Base-by-base conservation (phyloP, 2,888 invertebrate species). In the Epirrhoe alternata region DNA sequence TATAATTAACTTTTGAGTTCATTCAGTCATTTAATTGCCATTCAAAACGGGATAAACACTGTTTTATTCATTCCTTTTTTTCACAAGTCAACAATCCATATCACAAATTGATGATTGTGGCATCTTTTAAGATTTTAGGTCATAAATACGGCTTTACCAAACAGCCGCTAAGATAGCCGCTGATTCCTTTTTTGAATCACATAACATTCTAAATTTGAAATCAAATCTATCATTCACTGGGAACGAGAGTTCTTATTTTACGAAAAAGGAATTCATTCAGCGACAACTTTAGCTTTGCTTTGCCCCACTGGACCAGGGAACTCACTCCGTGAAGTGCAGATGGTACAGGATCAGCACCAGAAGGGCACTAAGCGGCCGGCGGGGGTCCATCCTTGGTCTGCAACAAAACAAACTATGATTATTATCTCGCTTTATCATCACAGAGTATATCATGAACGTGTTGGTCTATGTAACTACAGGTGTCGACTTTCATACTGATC, bases 311-410 rank as follows among this genome's bases (percentile, higher is more conserved):
- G 12, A 12, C 38, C 16, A 51, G 47, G 49, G 38, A 12, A 94
- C 94, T 94, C 84, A 94, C 94, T 92, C 85, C 81, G 90, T 83
- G 72, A 89, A 83, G 74, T 92, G 89, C 73, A 88, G 83, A 69
- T 92, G 79, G 78, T 86, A 86, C 60, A 88, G 80, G 61, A 91
- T 75, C 74, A 92, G 78, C 69, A 89, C 78, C 69, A 89, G 79
- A 70, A 91, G 84, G 83, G 85, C 86, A 74, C 86, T 88, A 83
- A 86, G 75, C 77, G 86, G 86, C 85, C 86, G 84, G 68, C 78
- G 79, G 77, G 81, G 75, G 71, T 88, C 90, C 92, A 92, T 92
- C 80, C 83, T 91, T 82, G 79, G 72, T 77, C 92, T 92, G 90
- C 0, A 90, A 91, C 76, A 81, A 83, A 7, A 38, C 8, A 16